These are phyloP conservation scores for Rallus crepitans DNA, from an alignment of 2,797 vertebrate genomes.

Conservation along the genomic window DNA sequence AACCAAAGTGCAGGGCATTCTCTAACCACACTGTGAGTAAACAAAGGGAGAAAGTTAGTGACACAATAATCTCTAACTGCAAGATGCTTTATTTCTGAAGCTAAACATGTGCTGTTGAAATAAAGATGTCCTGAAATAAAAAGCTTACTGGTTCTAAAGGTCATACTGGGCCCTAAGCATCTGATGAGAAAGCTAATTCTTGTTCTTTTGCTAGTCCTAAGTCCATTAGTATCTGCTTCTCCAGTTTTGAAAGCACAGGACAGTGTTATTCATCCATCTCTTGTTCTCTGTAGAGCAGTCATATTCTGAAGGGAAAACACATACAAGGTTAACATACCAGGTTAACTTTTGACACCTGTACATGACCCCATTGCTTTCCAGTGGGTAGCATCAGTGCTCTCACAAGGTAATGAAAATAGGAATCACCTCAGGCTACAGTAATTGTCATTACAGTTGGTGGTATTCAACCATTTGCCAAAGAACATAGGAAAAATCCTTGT, in stretches of 20 bases:
- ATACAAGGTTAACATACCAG: neutral
- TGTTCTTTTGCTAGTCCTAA: conserved; percentile 56
- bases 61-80: neutral
- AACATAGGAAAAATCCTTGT: neutral
- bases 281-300: conserved; percentile 28
- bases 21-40: neutral
- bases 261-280: conserved; percentile 74
- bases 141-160: neutral
- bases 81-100: conserved; percentile 24
- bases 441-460: neutral
- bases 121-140: neutral
- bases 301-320: conserved; percentile 42
- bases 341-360: neutral
- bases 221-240: conserved; percentile 71
- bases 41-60: neutral
- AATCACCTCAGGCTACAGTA: neutral
- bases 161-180: neutral
- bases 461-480: neutral
- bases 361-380: neutral
- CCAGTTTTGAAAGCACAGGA: conserved; percentile 62
- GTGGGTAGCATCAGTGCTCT: neutral
- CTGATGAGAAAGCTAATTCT: neutral
- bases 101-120: neutral
- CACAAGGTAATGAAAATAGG: neutral
- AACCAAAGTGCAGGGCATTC: neutral